phyloP scores from a whole-genome alignment of 2,888 invertebrate species.

The Rhyacophila evoluta region DNA sequence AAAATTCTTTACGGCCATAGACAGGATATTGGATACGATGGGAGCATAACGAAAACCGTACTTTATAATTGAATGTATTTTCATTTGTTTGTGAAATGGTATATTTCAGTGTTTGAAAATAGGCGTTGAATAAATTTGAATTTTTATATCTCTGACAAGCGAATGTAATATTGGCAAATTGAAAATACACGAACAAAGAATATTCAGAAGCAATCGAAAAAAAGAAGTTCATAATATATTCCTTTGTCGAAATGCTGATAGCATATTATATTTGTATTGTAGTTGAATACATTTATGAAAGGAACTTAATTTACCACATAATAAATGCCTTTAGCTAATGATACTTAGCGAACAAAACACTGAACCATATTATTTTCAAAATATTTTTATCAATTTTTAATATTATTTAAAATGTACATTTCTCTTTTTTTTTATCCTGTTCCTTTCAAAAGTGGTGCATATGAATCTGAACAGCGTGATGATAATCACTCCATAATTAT shows the following conservation, averaged over 20 bases:
- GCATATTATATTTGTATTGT: constrained; percentile 2
- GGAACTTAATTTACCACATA: not conserved
- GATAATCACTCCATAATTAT: no score
- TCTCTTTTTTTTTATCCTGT: no score
- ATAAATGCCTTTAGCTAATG: not conserved
- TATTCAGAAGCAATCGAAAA: constrained; percentile 17
- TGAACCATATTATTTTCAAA: no score
- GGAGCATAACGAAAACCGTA: not conserved
- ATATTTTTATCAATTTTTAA: no score
- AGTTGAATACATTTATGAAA: not conserved
- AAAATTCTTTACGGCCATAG: constrained; percentile 4
- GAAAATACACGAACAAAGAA: constrained; percentile 24
- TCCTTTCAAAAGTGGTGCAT: no score
- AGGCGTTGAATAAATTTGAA: constrained; percentile 3
- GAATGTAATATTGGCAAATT: constrained; percentile 22
- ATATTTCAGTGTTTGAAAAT: not conserved
- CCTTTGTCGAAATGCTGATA: not conserved
- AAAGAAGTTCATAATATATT: not conserved
- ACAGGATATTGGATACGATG: constrained; percentile 2
- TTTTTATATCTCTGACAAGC: constrained; percentile 19
- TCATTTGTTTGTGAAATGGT: constrained; percentile 24
- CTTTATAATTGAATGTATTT: constrained; percentile 19
- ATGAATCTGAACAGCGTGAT: no score
- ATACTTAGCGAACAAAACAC: no score
- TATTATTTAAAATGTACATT: no score